These are phyloP conservation scores for Synergus umbraculus DNA, from an alignment of 2,888 invertebrate species.

Conservation along the genomic window DNA sequence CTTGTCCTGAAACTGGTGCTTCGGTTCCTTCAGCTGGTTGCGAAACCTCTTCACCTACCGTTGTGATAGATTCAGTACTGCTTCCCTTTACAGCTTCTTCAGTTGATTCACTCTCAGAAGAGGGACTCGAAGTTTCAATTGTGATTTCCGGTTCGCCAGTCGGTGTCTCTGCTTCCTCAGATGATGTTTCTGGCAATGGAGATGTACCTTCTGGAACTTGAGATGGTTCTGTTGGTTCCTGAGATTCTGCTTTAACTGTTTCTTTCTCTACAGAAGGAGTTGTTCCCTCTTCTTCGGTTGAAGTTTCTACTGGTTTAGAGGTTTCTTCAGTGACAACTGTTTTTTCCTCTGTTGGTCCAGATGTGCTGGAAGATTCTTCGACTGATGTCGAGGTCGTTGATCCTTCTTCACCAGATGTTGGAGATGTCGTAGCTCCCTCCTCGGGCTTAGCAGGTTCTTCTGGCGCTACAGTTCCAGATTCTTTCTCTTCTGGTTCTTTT, in stretches of 20 bases:
- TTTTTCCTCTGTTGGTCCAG: not conserved
- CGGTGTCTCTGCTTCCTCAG: not conserved
- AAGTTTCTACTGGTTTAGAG: constrained; percentile 25
- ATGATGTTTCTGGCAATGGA: constrained; percentile 42
- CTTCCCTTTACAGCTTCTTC: constrained; percentile 46
- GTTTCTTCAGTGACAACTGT: constrained; percentile 4
- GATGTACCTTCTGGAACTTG: constrained; percentile 44
- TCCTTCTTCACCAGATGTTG: constrained; percentile 5
- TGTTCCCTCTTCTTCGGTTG: constrained; percentile 44
- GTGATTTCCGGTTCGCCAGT: not conserved
- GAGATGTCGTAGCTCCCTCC: constrained; percentile 3
- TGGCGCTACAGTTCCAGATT: constrained; percentile 48
- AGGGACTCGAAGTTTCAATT: not conserved
- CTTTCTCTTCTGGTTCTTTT: constrained; percentile 44
- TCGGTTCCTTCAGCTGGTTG: constrained; percentile 27
- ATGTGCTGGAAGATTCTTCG: not conserved
- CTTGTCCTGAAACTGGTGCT: constrained; percentile 3
- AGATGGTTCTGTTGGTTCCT: constrained; percentile 39
- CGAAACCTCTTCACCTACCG: constrained; percentile 34
- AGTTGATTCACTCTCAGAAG: constrained; percentile 8
- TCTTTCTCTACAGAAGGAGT: constrained; percentile 44
- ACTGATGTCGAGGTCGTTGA: not conserved
- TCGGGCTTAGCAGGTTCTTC: constrained; percentile 45
- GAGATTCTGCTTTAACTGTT: constrained; percentile 35
- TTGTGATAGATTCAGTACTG: constrained; percentile 49